Evolutionary conservation across 2,113 vertebrate genomes (phyloP).

Genomic region (mouse (Mus musculus)): DNA sequence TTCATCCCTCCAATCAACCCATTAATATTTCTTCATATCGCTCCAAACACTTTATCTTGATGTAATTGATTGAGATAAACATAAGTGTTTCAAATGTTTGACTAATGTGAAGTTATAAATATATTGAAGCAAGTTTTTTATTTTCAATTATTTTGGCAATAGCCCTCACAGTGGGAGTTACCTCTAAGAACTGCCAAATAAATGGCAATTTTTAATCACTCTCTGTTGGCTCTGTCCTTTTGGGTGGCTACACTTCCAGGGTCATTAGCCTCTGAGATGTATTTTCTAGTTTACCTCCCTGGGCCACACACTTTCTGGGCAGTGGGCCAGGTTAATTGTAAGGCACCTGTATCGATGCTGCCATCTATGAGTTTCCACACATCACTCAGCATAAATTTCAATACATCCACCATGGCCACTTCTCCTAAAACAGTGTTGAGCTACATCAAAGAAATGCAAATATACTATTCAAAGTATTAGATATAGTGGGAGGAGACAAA

Average conservation of each 20-base stretch:
- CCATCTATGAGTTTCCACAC: neutral
- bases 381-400: neutral
- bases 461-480: neutral
- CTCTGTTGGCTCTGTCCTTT: neutral
- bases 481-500: neutral
- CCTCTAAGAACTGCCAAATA: neutral
- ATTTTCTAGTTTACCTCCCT: neutral
- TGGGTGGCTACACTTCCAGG: neutral
- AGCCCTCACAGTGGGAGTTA: neutral
- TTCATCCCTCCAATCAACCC: neutral
- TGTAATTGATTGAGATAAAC: neutral
- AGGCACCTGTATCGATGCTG: accelerated
- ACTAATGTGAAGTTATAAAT: neutral
- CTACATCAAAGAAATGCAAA: neutral
- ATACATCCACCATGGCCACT: accelerated
- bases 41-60: neutral
- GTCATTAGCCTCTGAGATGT: neutral
- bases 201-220: constrained; percentile 54
- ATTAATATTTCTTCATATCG: neutral
- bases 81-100: neutral
- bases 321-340: accelerated
- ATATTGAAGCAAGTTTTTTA: neutral
- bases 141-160: neutral
- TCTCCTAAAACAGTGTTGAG: neutral
- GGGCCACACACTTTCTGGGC: neutral